Percentiles rank a stretch among this genome's conserved stretches.
These are phyloP conservation scores for Lasioglossum baleicum DNA, from an alignment of 1,140 invertebrate genomes.

Conservation along the genomic window DNA sequence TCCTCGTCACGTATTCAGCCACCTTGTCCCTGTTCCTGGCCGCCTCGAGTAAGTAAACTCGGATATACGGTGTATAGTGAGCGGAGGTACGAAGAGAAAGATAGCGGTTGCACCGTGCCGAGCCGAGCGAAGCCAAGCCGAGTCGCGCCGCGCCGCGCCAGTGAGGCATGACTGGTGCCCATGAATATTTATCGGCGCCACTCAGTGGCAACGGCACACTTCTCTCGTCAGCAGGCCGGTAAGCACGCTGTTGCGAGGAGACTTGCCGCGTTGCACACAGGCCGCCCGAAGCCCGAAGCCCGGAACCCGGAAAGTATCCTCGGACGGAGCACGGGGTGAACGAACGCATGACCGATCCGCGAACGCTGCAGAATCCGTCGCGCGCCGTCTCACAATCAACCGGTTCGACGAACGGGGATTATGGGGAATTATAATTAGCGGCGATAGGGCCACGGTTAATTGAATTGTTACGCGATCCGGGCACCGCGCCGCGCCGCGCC, in stretches of 20 bases:
- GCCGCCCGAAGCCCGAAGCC: not conserved
- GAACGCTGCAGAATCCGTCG: not conserved
- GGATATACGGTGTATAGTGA: not conserved
- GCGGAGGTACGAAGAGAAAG: conserved; percentile 24
- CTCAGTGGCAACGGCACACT: conserved; percentile 47
- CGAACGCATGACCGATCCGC: conserved; percentile 12
- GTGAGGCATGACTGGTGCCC: conserved; percentile 33
- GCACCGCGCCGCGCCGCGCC: too few species aligned
- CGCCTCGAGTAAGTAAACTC: conserved; percentile 49
- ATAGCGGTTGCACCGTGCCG: conserved; percentile 24
- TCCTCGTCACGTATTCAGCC: conserved; percentile 42
- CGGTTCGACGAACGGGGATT: conserved; percentile 4
- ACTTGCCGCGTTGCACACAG: not conserved
- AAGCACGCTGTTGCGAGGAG: conserved; percentile 28
- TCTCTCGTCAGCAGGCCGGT: conserved; percentile 38
- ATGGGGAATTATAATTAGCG: conserved; percentile 27
- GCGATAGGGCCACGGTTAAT: conserved; percentile 25
- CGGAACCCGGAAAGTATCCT: conserved; percentile 13
- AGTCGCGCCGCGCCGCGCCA: not conserved
- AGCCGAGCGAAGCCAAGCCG: not conserved
- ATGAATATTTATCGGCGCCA: conserved; percentile 65
- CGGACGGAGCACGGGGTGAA: conserved; percentile 13
- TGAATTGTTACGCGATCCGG: conserved; percentile 9
- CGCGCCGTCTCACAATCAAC: not conserved
- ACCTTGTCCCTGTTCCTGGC: conserved; percentile 12